Percentiles rank a stretch among this genome's conserved stretches.
phyloP scores from a whole-genome alignment of 2,888 invertebrate genomes.

The Callinectes sapidus region DNA sequence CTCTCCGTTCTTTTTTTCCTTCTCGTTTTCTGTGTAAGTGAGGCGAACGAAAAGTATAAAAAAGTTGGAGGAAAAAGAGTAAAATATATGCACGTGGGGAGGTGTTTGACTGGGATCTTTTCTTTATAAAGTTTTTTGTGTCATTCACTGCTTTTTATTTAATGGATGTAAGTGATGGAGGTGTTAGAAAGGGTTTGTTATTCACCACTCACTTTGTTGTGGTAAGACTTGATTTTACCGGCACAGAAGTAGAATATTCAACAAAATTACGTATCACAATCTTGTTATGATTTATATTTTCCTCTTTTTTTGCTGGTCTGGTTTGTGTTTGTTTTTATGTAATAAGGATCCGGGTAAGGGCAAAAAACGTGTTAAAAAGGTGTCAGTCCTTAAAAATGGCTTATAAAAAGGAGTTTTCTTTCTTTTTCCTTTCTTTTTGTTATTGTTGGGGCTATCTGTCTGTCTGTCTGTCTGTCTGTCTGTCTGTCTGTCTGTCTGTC shows the following conservation, averaged over 20 bases:
- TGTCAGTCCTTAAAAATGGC: no score
- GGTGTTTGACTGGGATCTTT: neutral
- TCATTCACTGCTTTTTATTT: neutral
- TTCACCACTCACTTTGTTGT: neutral
- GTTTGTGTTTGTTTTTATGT: no score
- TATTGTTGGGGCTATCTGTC: neutral
- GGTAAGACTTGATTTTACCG: no score
- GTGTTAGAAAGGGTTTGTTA: neutral
- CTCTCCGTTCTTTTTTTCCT: neutral
- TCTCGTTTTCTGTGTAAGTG: neutral
- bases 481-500: neutral
- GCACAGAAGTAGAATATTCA: neutral
- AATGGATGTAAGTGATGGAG: neutral
- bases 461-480: neutral
- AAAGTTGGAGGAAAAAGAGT: neutral
- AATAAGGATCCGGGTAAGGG: no score
- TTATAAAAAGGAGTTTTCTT: no score
- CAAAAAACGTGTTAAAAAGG: no score
- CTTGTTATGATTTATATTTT: neutral
- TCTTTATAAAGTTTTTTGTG: neutral
- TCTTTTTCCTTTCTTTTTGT: neutral
- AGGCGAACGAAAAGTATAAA: slow-evolving; percentile 9
- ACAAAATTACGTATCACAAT: neutral
- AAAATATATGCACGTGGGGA: no score
- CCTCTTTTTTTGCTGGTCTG: neutral